phyloP scores from a whole-genome alignment of 2,113 vertebrate species.

The Prunella fulvescens region DNA sequence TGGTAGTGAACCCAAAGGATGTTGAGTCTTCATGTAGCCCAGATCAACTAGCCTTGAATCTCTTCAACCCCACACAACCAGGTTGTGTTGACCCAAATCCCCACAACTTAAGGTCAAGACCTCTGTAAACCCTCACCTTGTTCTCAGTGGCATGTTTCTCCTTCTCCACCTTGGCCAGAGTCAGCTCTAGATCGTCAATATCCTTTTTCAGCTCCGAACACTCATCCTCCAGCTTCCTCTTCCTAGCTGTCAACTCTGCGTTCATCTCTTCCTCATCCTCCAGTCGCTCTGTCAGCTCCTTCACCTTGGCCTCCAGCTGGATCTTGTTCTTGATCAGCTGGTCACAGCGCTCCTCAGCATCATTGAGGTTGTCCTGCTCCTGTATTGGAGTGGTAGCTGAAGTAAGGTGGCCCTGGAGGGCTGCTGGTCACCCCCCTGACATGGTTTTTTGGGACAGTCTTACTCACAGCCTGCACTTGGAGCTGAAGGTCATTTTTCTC shows the following conservation, averaged over 20 bases:
- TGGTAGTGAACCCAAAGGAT: neutral
- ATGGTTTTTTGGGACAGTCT: neutral
- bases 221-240: constrained; percentile 89
- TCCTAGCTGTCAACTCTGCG: constrained; percentile 89
- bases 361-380: constrained; percentile 90
- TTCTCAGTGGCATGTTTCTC: neutral
- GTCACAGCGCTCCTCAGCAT: constrained; percentile 88
- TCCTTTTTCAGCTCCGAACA: constrained; percentile 82
- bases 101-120: neutral
- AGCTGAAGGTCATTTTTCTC: constrained; percentile 88
- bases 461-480: constrained; percentile 85
- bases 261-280: constrained; percentile 93
- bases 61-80: neutral
- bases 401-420: neutral
- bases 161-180: constrained; percentile 80
- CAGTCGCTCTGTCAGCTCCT: constrained; percentile 83
- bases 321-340: constrained; percentile 91
- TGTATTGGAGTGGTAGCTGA: neutral
- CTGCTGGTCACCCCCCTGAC: neutral
- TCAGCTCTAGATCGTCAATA: constrained; percentile 83
- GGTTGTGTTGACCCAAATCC: neutral
- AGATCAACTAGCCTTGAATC: neutral
- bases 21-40: neutral
- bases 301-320: constrained; percentile 86
- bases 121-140: neutral